These are phyloP conservation scores for Notospermus geniculatus DNA, from an alignment of 1,140 invertebrate genomes.

Conservation along the genomic window DNA sequence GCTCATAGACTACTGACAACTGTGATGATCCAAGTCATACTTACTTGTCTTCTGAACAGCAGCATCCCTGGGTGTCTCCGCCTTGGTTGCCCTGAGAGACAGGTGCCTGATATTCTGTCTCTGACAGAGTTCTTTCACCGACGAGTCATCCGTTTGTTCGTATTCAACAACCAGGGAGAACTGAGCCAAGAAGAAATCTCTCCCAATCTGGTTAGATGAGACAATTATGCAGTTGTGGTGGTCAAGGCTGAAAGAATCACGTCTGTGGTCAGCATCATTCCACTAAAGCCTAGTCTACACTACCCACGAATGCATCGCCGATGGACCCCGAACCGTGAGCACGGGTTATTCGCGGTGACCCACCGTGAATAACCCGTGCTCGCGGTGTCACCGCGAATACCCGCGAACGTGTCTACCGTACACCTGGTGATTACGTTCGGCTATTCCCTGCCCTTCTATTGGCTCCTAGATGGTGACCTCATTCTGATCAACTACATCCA, in stretches of 20 bases:
- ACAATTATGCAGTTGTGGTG: constrained; percentile 16
- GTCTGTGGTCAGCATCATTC: too few relatives aligned
- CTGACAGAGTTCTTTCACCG: constrained; percentile 2
- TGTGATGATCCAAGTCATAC: background rate
- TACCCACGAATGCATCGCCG: too few relatives aligned
- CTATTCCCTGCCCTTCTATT: too few relatives aligned
- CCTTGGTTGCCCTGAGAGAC: background rate
- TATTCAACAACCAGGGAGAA: constrained; percentile 20
- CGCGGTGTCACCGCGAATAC: too few relatives aligned
- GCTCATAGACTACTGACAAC: background rate
- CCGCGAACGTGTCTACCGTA: too few relatives aligned
- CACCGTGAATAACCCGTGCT: too few relatives aligned
- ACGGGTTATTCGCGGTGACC: too few relatives aligned
- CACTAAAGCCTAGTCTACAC: too few relatives aligned
- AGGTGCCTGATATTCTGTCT: constrained; percentile 13
- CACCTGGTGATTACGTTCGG: too few relatives aligned
- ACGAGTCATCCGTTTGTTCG: constrained; percentile 5
- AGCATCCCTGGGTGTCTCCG: background rate
- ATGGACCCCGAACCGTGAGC: too few relatives aligned
- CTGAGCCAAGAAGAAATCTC: constrained; percentile 18
- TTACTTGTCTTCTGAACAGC: background rate
- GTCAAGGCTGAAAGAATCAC: constrained; percentile 12
- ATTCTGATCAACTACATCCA: too few relatives aligned
- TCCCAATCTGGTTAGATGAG: constrained; percentile 1
- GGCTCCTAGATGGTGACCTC: too few relatives aligned